Evolutionary conservation across 2,888 invertebrate genomes (phyloP).

Genomic region (Apamea epomidion): DNA sequence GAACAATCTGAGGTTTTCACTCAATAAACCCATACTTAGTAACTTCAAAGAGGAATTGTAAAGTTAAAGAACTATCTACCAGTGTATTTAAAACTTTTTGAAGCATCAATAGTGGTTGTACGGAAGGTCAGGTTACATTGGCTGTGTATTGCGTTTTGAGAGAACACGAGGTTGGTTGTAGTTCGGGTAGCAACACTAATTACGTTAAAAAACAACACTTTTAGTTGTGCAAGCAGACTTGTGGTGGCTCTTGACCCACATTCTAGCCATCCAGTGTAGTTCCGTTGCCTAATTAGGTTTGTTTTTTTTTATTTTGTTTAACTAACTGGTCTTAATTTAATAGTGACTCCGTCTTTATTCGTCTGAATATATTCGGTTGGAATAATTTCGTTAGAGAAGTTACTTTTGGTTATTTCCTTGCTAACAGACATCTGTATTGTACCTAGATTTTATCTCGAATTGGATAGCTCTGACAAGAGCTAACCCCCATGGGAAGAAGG

Average conservation of each 20-base stretch:
- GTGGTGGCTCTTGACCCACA: constrained; percentile 75
- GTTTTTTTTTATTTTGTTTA: constrained; percentile 41
- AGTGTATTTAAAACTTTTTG: constrained; percentile 46
- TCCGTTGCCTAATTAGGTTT: constrained; percentile 59
- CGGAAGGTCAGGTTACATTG: constrained; percentile 60
- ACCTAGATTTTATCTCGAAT: neutral
- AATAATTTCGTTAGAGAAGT: constrained; percentile 13
- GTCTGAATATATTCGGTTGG: constrained; percentile 30
- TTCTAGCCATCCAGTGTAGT: constrained; percentile 59
- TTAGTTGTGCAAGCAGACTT: constrained; percentile 74
- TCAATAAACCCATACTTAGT: constrained; percentile 65
- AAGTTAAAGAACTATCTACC: constrained; percentile 62
- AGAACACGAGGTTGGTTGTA: constrained; percentile 66
- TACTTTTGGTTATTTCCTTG: neutral
- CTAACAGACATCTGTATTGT: too few relatives aligned
- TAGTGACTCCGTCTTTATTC: constrained; percentile 46
- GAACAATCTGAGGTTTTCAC: constrained; percentile 64
- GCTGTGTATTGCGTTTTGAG: constrained; percentile 70
- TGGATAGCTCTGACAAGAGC: too few relatives aligned
- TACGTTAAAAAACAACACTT: constrained; percentile 86
- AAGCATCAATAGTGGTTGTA: neutral
- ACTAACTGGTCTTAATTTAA: constrained; percentile 54
- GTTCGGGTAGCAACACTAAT: constrained; percentile 83
- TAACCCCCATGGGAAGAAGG: too few relatives aligned
- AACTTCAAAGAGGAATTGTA: constrained; percentile 61